Base-by-base conservation (phyloP, 2,797 vertebrate species). In the Peromyscus aztecus region DNA sequence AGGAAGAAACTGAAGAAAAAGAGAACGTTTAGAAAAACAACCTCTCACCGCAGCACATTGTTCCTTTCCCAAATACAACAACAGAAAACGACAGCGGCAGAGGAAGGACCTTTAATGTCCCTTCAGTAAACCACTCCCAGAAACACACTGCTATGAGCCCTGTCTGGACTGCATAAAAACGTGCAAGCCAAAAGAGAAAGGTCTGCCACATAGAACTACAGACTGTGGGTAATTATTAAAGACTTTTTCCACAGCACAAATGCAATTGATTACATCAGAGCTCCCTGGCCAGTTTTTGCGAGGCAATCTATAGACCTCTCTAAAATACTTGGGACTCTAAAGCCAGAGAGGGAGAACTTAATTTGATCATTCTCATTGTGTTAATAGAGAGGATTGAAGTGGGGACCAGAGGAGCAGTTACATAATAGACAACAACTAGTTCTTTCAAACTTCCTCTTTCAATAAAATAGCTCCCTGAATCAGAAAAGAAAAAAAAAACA, bases 1-100 rank as follows among this genome's bases (percentile, higher is more conserved):
- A 91, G 19, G 29, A 91, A 91, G 37, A 40, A 61, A 43, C 19
- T 17, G 21, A 89, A 89, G 46, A 34, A 55, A 93, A 76, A 61
- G 77, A 85, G 2, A 95, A 95, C 77, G 76, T 92, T 86, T 71
- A 89, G 80, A 59, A 96, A 94, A 94, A 76, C 65, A 16, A 4
- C 63, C 89, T 67, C 37, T 92, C 73, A 43, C 95, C 49, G 95
- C 94, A 96, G 24, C 46, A 4, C 59, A 55, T 1, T 57, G 27
- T 73, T 87, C 67, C 65, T 85, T 82, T 77, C 84, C 80, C 83
- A 89, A 96, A 94, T 89, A 19, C 57, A 69, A 88, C 34, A 93
- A 71, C 19, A 92, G 61, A 86, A 86, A 88, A 65, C 57, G 59
- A 65, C 88, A 96, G 78, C 3, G 71, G 34, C 21, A 11, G 34